Evolutionary conservation across 2,888 invertebrate species (phyloP).

Genomic region (Minunthozetes semirufus): DNA sequence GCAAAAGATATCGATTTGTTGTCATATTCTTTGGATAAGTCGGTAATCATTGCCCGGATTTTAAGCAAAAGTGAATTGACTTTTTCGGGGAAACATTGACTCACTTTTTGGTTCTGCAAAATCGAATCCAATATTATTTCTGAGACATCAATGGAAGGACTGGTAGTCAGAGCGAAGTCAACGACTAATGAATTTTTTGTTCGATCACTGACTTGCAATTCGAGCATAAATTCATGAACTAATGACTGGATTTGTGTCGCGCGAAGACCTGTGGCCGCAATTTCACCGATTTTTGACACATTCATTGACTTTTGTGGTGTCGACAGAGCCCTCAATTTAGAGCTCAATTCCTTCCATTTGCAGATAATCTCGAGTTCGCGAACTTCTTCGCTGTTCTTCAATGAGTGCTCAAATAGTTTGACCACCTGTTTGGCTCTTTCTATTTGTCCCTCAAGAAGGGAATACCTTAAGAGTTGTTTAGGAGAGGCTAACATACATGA

Average conservation of each 20-base stretch:
- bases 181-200: constrained; percentile 32
- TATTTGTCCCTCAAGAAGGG: constrained; percentile 65
- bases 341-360: constrained; percentile 32
- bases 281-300: constrained; percentile 31
- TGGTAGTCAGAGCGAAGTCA: constrained; percentile 33
- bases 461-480: constrained; percentile 62
- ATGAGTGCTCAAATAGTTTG: constrained; percentile 32
- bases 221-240: constrained; percentile 29
- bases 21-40: constrained; percentile 6
- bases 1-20: not conserved
- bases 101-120: not conserved
- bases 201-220: constrained; percentile 26
- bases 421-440: constrained; percentile 65
- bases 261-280: constrained; percentile 27
- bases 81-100: constrained; percentile 29
- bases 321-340: not conserved
- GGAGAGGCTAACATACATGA: constrained; percentile 62
- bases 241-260: constrained; percentile 33
- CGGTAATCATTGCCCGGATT: constrained; percentile 18
- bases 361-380: constrained; percentile 34
- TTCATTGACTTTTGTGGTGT: not conserved
- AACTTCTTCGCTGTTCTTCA: constrained; percentile 35
- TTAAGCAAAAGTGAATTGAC: constrained; percentile 25
- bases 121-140: constrained; percentile 29
- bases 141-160: constrained; percentile 32